Evolutionary conservation across 2,888 invertebrate genomes (phyloP), one percentile per base, ranked within the genome.

Genomic region (Melikaiella ostensackeni): DNA sequence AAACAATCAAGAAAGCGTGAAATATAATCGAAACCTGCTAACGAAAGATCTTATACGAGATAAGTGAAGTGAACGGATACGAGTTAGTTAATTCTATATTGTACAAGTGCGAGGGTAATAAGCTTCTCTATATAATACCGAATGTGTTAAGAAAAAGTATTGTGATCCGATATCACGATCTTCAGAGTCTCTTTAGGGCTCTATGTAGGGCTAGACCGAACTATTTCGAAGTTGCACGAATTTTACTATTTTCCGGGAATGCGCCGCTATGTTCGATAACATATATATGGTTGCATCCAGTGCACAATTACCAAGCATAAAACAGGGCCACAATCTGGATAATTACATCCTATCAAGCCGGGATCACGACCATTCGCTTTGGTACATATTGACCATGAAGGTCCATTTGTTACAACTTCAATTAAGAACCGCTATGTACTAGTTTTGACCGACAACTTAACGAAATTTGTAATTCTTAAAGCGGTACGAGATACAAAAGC

Each of bases 261-360:
- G 75, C 55, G 75, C 24, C 57, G 79, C 4, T 84, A 84, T 73
- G 66, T 82, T 0, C 57, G 78, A 42, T 24, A 74, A 9, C 82
- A 83, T 55, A 78, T 84, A 16, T 13, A 62, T 2, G 61, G 75
- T 11, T 86, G 84, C 64, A 33, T 84, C 2, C 79, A 84, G 27
- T 86, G 85, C 9, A 70, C 70, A 4, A 16, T 66, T 6, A 66
- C 50, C 77, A 2, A n/a, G n/a, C n/a, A n/a, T n/a, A n/a, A n/a
- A n/a, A n/a, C n/a, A n/a, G n/a, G n/a, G 82, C 38, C 66, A 11
- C 35, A 80, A 24, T 76, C 27, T 7, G 83, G 83, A 11, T 42
- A 75, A 6, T 55, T 85, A 4, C 81, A 85, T 59, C 84, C 84
- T 27, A 79, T 83, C 5, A 63, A 66, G n/a, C n/a, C n/a, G n/a